Conservation (phyloP, 2,888 invertebrate genomes). For the Melolontha melolontha region DNA sequence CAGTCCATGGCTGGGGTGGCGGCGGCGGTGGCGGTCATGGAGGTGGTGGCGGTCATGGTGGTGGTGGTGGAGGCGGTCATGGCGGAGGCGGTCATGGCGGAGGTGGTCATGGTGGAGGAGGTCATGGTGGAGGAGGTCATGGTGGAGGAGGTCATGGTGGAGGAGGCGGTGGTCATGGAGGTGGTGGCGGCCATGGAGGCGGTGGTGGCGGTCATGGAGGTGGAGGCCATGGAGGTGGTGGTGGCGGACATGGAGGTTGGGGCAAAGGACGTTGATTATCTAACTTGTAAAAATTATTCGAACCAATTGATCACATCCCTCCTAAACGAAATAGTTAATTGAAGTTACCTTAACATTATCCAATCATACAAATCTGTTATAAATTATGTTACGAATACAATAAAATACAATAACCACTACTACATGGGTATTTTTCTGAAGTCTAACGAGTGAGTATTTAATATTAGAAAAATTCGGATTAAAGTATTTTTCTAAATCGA, state of each 20-base stretch:
- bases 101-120: conserved; percentile 15
- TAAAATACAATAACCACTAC: no score
- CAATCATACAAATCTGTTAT: no score
- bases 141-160: conserved; percentile 35
- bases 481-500: no score
- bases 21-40: conserved; percentile 13
- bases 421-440: no score
- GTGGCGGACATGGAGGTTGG: conserved; percentile 25
- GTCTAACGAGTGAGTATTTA: no score
- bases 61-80: background rate
- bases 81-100: background rate
- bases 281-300: no score
- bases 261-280: no score
- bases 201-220: conserved; percentile 25
- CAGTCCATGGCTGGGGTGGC: conserved; percentile 27
- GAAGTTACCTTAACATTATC: no score
- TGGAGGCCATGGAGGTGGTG: conserved; percentile 23
- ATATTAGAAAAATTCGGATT: no score
- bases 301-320: no score
- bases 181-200: conserved; percentile 26
- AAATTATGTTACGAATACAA: no score
- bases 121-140: conserved; percentile 5
- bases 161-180: conserved; percentile 25
- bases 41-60: conserved; percentile 2
- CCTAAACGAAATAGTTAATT: no score